These are phyloP conservation scores for Hycleus phaleratus DNA, from an alignment of 1,140 invertebrate species.

Conservation along the genomic window DNA sequence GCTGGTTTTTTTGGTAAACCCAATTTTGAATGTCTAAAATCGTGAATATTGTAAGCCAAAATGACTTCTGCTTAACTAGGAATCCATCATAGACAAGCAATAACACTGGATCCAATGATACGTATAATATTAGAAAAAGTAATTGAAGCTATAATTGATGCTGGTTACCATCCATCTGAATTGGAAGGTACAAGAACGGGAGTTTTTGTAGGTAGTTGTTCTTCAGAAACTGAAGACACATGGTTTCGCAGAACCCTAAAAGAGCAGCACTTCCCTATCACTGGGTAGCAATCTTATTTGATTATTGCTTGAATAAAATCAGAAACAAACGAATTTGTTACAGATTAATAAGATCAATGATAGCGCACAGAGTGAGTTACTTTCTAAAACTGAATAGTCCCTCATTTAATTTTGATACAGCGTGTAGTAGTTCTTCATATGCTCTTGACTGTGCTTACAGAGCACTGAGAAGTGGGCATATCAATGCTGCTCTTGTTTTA, in stretches of 20 bases:
- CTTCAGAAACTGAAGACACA: neutral
- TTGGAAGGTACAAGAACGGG: conserved; percentile 64
- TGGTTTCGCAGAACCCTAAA: neutral
- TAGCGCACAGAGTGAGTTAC: conserved; percentile 83
- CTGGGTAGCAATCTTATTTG: neutral
- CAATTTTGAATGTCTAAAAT: no score
- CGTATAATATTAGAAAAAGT: conserved; percentile 73
- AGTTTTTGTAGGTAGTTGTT: conserved; percentile 67
- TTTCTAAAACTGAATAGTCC: conserved; percentile 64
- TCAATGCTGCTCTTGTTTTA: conserved; percentile 81
- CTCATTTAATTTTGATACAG: conserved; percentile 78
- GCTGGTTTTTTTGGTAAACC: conserved; percentile 63
- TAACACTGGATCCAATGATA: conserved; percentile 83
- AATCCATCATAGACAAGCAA: conserved; percentile 70
- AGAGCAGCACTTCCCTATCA: neutral
- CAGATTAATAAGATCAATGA: conserved; percentile 45
- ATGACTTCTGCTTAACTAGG: no score
- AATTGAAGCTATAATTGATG: conserved; percentile 83
- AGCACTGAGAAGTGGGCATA: conserved; percentile 65
- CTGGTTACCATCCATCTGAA: conserved; percentile 55
- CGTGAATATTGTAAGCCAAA: no score
- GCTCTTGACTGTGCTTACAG: conserved; percentile 77
- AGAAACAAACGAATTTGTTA: neutral
- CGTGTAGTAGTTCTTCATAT: conserved; percentile 82
- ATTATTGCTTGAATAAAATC: neutral